A percentile compares a stretch with the other conserved stretches of the same genome.
These are phyloP conservation scores for Synanthedon vespiformis DNA, from an alignment of 2,888 invertebrate genomes.

Conservation along the genomic window DNA sequence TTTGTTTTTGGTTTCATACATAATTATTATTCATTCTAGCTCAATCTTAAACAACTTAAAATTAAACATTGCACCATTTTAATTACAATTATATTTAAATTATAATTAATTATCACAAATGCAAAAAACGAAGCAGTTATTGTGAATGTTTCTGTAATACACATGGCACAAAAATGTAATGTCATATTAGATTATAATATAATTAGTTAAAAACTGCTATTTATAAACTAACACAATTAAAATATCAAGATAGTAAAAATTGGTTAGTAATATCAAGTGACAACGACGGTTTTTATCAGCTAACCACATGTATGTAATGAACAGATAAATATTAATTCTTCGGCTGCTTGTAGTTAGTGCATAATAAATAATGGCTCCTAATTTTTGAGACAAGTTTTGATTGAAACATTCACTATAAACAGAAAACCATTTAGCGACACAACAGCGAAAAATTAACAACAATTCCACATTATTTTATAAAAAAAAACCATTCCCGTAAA, in stretches of 20 bases:
- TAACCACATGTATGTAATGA: neutral
- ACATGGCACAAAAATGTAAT: neutral
- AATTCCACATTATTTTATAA: too few relatives aligned
- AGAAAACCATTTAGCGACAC: slow-evolving; percentile 8
- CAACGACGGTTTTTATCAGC: neutral
- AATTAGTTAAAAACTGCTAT: too few relatives aligned
- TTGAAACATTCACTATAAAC: slow-evolving; percentile 8
- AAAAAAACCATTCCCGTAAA: too few relatives aligned
- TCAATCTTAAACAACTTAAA: slow-evolving; percentile 3
- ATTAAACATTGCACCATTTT: slow-evolving; percentile 7
- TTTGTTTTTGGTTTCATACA: neutral
- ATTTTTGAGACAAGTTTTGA: too few relatives aligned
- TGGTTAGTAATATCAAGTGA: too few relatives aligned
- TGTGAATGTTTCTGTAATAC: slow-evolving; percentile 14
- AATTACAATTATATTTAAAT: too few relatives aligned
- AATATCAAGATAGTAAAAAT: too few relatives aligned
- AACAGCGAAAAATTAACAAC: neutral
- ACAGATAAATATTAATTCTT: too few relatives aligned
- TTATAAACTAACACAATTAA: too few relatives aligned
- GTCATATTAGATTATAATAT: too few relatives aligned
- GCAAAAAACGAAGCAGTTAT: slow-evolving; percentile 9
- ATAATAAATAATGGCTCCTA: too few relatives aligned
- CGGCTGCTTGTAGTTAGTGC: too few relatives aligned
- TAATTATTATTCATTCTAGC: slow-evolving; percentile 1
- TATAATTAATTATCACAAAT: slow-evolving; percentile 11